phyloP scores from a whole-genome alignment of 2,888 invertebrate species.

The Scaptomyza caliginosa region DNA sequence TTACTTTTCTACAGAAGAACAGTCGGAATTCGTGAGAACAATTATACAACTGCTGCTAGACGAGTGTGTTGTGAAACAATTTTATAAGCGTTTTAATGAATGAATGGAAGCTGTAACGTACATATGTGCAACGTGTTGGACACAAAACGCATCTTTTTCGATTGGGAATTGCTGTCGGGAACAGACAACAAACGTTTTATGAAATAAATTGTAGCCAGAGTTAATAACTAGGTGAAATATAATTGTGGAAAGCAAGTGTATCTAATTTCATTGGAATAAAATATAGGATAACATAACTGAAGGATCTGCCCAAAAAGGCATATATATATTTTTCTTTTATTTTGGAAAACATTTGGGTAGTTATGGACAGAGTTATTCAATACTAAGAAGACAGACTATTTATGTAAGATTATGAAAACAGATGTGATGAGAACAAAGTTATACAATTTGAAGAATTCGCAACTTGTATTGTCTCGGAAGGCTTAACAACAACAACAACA shows the following conservation, averaged over 20 bases:
- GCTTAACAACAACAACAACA: no score
- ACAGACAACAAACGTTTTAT: background rate
- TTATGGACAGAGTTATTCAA: conserved; percentile 1
- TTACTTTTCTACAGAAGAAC: background rate
- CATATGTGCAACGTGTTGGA: background rate
- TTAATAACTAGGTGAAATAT: background rate
- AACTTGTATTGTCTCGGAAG: background rate
- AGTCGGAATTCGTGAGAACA: background rate
- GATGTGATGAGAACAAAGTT: background rate
- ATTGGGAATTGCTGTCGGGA: background rate
- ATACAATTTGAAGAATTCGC: background rate
- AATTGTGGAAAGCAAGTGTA: background rate
- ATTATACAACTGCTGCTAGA: conserved; percentile 1
- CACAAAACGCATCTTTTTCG: background rate
- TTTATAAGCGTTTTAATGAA: conserved; percentile 5
- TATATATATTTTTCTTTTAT: background rate
- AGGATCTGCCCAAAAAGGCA: background rate
- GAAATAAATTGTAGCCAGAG: conserved; percentile 1
- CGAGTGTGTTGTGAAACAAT: conserved; percentile 6
- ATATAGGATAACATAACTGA: background rate
- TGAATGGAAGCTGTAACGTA: background rate
- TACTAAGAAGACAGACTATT: background rate
- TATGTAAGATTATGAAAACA: background rate
- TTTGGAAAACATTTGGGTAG: background rate
- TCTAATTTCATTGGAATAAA: background rate